A percentile compares a stretch with the other conserved stretches of the same genome.
phyloP scores from a whole-genome alignment of 2,888 invertebrate genomes.

The Opisthograptis luteolata region DNA sequence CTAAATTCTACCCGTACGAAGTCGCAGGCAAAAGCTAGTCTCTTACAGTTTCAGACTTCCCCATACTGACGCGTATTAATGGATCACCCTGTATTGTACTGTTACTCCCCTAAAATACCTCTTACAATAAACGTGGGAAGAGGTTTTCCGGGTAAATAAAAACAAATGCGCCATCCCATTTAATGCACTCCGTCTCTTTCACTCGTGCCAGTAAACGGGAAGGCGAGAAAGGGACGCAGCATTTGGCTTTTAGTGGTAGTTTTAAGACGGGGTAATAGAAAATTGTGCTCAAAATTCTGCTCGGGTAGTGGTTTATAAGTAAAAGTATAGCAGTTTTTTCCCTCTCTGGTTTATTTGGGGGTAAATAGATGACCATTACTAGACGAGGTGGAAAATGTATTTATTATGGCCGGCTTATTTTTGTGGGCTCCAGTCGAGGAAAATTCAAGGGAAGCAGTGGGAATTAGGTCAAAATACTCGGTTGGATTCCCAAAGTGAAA shows the following conservation, averaged over 20 bases:
- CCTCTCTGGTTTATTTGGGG: constrained; percentile 7
- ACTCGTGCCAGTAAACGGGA: neutral
- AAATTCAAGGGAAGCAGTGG: neutral
- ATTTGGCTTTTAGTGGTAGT: constrained; percentile 14
- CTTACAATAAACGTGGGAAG: constrained; percentile 33
- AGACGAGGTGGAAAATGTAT: neutral
- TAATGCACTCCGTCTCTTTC: constrained; percentile 32
- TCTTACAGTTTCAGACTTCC: too few relatives aligned
- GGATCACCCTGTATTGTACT: neutral
- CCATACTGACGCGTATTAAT: too few relatives aligned
- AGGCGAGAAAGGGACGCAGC: constrained; percentile 8
- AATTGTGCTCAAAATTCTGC: constrained; percentile 25
- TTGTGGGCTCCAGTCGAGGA: neutral
- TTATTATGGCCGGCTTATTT: neutral
- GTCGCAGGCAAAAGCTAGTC: neutral
- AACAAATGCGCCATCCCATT: constrained; percentile 48
- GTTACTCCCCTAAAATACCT: constrained; percentile 21
- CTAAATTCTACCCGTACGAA: too few relatives aligned
- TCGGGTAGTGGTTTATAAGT: constrained; percentile 9
- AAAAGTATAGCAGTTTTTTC: constrained; percentile 4
- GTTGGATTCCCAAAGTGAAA: too few relatives aligned
- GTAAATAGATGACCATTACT: constrained; percentile 3
- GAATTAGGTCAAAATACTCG: neutral
- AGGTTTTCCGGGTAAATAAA: constrained; percentile 47
- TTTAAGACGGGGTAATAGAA: constrained; percentile 23